Conservation (phyloP, 2,113 vertebrate genomes). For the Microtus oregoni region DNA sequence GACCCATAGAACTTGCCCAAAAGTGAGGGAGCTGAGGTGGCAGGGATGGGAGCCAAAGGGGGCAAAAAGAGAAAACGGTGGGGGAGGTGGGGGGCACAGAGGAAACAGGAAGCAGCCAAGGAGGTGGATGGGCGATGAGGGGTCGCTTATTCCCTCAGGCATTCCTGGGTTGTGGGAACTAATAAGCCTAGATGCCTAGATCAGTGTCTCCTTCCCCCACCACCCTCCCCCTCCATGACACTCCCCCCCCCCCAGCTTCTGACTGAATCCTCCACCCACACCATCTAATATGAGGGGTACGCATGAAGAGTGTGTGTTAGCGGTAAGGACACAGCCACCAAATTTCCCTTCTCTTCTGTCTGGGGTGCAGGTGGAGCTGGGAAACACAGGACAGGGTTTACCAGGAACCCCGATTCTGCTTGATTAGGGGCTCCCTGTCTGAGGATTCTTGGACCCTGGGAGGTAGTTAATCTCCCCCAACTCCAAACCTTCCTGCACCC, state of each 20-base stretch:
- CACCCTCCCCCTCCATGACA: too few relatives aligned
- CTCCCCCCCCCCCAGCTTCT: neutral
- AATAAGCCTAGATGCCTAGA: neutral
- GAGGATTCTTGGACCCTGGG: neutral
- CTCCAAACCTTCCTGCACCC: neutral
- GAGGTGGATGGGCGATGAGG: too few relatives aligned
- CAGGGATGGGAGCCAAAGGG: neutral
- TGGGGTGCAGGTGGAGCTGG: neutral
- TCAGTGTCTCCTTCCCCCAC: too few relatives aligned
- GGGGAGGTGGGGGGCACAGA: too few relatives aligned
- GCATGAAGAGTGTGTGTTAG: neutral
- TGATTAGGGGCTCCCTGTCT: neutral
- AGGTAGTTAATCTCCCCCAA: neutral
- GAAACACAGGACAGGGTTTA: neutral
- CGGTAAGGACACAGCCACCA: neutral
- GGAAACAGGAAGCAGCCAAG: neutral
- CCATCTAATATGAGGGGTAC: fast-evolving
- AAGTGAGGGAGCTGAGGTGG: neutral
- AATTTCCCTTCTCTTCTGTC: neutral
- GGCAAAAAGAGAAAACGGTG: too few relatives aligned
- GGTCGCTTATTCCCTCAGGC: neutral
- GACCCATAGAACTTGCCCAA: neutral
- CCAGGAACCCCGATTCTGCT: neutral
- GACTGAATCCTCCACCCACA: neutral
- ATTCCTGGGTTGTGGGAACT: neutral